Evolutionary conservation across 2,888 invertebrate species (phyloP).

Genomic region (Oscheius sp.): DNA sequence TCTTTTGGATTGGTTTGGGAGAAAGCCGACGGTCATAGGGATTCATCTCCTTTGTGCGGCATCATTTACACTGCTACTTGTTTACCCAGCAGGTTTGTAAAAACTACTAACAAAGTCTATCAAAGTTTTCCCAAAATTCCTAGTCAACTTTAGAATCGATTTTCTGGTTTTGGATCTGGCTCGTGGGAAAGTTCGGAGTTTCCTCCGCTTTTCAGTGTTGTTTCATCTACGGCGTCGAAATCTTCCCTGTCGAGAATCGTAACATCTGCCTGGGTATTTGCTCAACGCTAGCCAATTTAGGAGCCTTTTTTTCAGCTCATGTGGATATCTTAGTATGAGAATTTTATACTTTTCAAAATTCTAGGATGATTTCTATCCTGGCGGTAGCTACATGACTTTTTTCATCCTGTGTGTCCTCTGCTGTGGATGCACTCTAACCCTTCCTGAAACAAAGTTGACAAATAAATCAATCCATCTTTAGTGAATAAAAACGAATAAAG

Average conservation of each 20-base stretch:
- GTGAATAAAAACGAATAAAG: too few relatives aligned
- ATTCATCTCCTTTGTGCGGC: constrained; percentile 9
- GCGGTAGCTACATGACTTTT: constrained; percentile 4
- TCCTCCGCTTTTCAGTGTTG: constrained; percentile 60
- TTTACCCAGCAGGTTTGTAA: background rate
- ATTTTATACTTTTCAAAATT: background rate
- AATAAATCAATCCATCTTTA: too few relatives aligned
- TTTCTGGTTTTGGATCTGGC: constrained; percentile 47
- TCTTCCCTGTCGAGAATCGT: constrained; percentile 49
- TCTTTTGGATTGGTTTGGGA: constrained; percentile 44
- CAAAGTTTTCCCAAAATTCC: background rate
- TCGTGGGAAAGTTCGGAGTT: constrained; percentile 61
- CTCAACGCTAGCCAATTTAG: constrained; percentile 50
- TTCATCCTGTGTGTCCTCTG: background rate
- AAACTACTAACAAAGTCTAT: background rate
- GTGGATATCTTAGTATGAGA: constrained; percentile 45
- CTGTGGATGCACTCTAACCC: background rate
- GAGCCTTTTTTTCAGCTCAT: constrained; percentile 52
- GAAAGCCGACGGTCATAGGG: background rate
- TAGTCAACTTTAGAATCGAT: too few relatives aligned
- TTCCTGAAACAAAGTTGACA: constrained; percentile 5
- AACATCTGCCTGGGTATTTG: constrained; percentile 56
- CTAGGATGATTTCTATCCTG: constrained; percentile 6
- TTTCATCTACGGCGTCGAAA: constrained; percentile 62
- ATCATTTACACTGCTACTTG: background rate